These are phyloP conservation scores for Rhodinocichla rosea DNA, from an alignment of 2,113 vertebrate species.

Conservation along the genomic window DNA sequence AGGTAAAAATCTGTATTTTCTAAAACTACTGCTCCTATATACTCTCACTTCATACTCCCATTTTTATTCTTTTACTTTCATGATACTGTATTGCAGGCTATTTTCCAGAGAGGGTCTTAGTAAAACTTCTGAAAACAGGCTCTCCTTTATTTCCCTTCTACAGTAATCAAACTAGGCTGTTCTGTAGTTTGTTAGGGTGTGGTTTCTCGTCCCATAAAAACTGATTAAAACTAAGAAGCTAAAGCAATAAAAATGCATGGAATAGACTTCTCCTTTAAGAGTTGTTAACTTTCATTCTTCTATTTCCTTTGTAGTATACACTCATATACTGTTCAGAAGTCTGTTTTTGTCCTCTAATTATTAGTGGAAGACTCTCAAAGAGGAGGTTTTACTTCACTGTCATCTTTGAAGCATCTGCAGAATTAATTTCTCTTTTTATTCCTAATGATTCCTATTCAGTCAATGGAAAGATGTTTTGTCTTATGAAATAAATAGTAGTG, in stretches of 20 bases:
- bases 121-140: background rate
- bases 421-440: background rate
- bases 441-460: background rate
- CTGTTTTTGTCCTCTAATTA: background rate
- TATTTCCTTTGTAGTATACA: background rate
- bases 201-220: background rate
- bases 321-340: background rate
- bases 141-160: background rate
- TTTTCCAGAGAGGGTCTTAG: background rate
- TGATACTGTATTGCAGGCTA: background rate
- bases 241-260: background rate
- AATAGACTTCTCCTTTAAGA: background rate
- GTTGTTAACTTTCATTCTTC: background rate
- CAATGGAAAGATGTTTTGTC: background rate
- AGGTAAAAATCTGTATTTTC: background rate
- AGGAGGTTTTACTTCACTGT: background rate
- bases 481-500: background rate
- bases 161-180: background rate
- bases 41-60: fast-evolving
- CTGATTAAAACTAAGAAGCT: background rate
- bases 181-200: background rate
- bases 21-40: background rate
- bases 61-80: background rate
- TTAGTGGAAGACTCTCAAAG: background rate
- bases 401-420: background rate